Percentiles rank a stretch among this genome's conserved stretches.
phyloP scores from a whole-genome alignment of 2,797 vertebrate species.

The Glossophaga mutica region DNA sequence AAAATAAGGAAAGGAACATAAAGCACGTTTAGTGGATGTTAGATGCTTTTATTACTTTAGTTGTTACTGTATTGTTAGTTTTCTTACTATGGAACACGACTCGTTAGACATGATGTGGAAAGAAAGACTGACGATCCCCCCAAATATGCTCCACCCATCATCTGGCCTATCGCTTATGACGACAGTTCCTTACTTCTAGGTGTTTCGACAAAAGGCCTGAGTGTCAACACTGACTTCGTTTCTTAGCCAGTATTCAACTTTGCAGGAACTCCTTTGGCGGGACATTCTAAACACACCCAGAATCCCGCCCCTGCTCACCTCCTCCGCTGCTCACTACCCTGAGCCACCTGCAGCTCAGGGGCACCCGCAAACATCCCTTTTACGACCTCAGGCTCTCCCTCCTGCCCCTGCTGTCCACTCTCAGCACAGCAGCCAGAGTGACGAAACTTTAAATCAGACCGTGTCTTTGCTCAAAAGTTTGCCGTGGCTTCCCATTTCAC shows the following conservation, averaged over 20 bases:
- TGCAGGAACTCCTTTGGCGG: not conserved
- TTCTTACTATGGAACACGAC: not conserved
- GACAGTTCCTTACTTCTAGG: not conserved
- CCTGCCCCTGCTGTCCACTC: not conserved
- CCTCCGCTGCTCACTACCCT: accelerated
- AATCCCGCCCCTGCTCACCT: accelerated
- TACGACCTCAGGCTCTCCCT: not conserved
- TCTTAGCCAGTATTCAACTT: not conserved
- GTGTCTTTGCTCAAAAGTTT: not conserved
- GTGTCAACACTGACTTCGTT: not conserved
- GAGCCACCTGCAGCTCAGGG: accelerated
- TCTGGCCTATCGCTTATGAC: not conserved
- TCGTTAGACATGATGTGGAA: not conserved
- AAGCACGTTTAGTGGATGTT: not conserved
- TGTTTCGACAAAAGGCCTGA: not conserved
- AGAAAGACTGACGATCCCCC: not conserved
- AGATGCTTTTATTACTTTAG: not conserved
- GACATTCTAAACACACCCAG: accelerated
- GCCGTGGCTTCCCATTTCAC: not conserved
- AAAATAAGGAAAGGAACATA: not conserved
- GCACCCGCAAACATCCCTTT: accelerated
- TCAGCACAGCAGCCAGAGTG: not conserved
- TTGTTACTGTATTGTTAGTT: not conserved
- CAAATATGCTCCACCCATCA: not conserved
- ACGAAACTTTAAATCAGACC: accelerated